Base-by-base conservation (phyloP, 2,888 invertebrate species). In the Trichopoda pennipes region DNA sequence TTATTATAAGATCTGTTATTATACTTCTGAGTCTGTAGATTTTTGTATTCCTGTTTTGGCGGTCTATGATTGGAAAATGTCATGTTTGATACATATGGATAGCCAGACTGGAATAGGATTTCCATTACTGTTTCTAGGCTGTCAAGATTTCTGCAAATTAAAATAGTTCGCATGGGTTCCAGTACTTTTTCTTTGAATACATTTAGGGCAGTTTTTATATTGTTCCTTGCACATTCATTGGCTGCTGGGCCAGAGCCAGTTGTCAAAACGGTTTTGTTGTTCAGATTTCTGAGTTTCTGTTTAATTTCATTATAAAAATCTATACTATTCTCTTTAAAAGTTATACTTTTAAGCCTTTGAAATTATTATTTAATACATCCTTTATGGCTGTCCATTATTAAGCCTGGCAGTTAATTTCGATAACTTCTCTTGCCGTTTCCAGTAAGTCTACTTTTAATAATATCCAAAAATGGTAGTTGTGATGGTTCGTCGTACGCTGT, bases 221-320 rank as follows among this genome's bases (percentile, higher is more conserved):
- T 32, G 8, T 32, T 32, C 4, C 8, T 19, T 61, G 55, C 55
- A 17, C 10, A 66, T 53, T 61, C 61, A 23, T 61, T 61, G 42
- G 61, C 61, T 44, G 61, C 19, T 77, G 76, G 51, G 77, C 81
- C 55, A 64, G 80, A 16, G 12, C 42, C n/a, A 9, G 17, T 42
- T 56, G 53, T 72, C 8, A 55, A 28, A 14, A 70, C 68, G 47
- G 80, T 75, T 47, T 32, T 32, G 8, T 84, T 84, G 51, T 84
- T 85, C 10, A 85, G 47, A 12, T 79, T 61, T 9, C 78, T 64
- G 9, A 84, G 66, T 14, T 42, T 51, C 28, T 53, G 9, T 8
- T 69, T 81, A 68, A 81, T 78, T 28, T 78, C 61, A 21, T 74
- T 81, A 51, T 74, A 78, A n/a, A 78, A 82, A 23, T 79, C 60